Evolutionary conservation across 1,140 invertebrate species (phyloP).

Genomic region (Scaptomyza hsui): DNA sequence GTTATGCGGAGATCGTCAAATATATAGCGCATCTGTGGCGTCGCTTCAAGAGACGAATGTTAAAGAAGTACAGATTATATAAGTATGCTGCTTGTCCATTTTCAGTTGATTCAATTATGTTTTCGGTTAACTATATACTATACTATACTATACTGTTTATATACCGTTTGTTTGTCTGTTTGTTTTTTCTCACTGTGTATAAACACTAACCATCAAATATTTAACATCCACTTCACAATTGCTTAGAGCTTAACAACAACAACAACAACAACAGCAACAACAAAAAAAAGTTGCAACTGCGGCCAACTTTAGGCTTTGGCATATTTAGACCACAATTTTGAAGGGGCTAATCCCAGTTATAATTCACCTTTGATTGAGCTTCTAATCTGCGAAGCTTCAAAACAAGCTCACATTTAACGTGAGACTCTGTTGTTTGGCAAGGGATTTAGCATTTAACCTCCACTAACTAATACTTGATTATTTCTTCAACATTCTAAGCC

Average conservation of each 20-base stretch:
- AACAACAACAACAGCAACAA: slow-evolving; percentile 22
- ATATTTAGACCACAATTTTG: background rate
- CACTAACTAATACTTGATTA: background rate
- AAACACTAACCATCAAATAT: slow-evolving; percentile 11
- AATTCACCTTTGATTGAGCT: slow-evolving; percentile 9
- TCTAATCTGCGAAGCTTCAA: background rate
- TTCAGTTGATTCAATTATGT: slow-evolving; percentile 76
- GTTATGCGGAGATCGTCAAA: slow-evolving; percentile 98
- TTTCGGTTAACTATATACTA: slow-evolving; percentile 57
- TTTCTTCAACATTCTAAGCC: background rate
- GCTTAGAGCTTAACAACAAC: slow-evolving; percentile 18
- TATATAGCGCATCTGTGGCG: slow-evolving; percentile 96
- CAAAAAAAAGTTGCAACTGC: slow-evolving; percentile 22
- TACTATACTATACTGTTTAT: slow-evolving; percentile 45
- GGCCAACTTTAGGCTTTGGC: background rate
- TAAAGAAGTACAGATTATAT: slow-evolving; percentile 91
- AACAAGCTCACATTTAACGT: background rate
- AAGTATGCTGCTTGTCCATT: slow-evolving; percentile 85
- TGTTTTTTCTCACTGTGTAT: slow-evolving; percentile 12
- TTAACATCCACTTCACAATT: slow-evolving; percentile 18
- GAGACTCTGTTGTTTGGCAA: background rate
- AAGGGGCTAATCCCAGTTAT: slow-evolving; percentile 11
- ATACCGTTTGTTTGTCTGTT: slow-evolving; percentile 24
- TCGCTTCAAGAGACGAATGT: slow-evolving; percentile 91
- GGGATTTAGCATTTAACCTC: background rate